Evolutionary conservation across 2,797 vertebrate genomes (phyloP).

Genomic region (Crocodylus rhombifer): DNA sequence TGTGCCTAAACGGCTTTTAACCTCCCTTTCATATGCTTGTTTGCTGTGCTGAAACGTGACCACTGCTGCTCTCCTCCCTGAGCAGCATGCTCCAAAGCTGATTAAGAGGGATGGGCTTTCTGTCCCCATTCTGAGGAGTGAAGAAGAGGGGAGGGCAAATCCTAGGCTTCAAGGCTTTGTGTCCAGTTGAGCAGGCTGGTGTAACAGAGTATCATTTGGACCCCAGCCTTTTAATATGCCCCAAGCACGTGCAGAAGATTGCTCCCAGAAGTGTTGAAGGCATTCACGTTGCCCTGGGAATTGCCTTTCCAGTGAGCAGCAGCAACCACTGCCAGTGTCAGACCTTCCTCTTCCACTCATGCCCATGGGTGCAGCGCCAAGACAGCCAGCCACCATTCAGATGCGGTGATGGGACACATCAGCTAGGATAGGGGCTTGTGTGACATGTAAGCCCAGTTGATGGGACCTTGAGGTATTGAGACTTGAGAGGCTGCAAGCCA

Average conservation of each 20-base stretch:
- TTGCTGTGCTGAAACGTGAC: not conserved
- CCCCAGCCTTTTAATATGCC: not conserved
- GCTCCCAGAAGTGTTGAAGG: not conserved
- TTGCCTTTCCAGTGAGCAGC: not conserved
- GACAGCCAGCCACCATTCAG: not conserved
- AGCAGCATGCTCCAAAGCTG: accelerated
- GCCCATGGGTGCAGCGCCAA: not conserved
- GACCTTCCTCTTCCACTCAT: no score
- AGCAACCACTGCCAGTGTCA: not conserved
- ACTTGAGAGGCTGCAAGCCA: not conserved
- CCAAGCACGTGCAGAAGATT: not conserved
- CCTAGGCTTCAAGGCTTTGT: not conserved
- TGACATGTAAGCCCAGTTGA: no score
- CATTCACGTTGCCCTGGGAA: not conserved
- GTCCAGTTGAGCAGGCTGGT: not conserved
- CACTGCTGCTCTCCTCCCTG: accelerated
- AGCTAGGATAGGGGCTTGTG: not conserved
- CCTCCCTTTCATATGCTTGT: accelerated
- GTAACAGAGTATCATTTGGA: not conserved
- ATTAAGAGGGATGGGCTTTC: not conserved
- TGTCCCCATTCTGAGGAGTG: accelerated
- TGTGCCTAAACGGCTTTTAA: accelerated
- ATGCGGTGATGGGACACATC: not conserved
- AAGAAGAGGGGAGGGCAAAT: not conserved
- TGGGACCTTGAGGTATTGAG: no score